Base-by-base conservation (phyloP, 1,140 invertebrate species). In the Belonocnema kinseyi region DNA sequence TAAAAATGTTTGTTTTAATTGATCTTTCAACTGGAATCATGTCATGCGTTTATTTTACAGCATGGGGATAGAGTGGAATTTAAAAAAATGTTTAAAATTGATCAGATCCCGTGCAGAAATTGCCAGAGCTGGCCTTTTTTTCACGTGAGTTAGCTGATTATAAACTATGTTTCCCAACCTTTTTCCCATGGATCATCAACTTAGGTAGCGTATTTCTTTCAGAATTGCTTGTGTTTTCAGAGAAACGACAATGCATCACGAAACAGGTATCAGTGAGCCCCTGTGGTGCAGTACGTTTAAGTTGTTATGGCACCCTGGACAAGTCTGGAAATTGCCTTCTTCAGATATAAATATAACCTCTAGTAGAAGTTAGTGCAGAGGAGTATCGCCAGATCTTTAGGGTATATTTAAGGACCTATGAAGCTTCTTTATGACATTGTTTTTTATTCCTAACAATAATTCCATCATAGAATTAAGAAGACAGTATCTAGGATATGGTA, bases 171-270 rank as follows among this genome's bases (percentile, higher is more conserved):
- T 19, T 0, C 11, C 11, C 13, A 12, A 26, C 11, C 13, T 21
- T 21, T 11, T 58, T 33, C 19, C 26, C 19, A 21, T 26, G 56
- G 3, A 58, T 1, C 13, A 58, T 12, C 19, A 56, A 56, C 54
- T 56, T 19, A 33, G 2, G 13, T 10, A 66, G 61, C 61, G 61
- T 66, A 66, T 46, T 66, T 66, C 14, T 46, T 7, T n/a, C 4
- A 66, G 61, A 66, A 66, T 66, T 46, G 26, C 26, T 66, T 16
- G n/a, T 16, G n/a, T 33, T 66, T 66, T 66, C 14, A 66, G 61
- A 66, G 61, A 66, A 66, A 66, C 61, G 61, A 66, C 61, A 66
- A 66, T 66, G 61, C 61, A 66, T 66, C 61, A 66, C 61, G 33
- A 40, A 66, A 66, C 26, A 17, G 26, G 61, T 46, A 66, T 66